These are phyloP conservation scores for Gavialis gangeticus DNA, from an alignment of 2,113 vertebrate species.

Conservation along the genomic window DNA sequence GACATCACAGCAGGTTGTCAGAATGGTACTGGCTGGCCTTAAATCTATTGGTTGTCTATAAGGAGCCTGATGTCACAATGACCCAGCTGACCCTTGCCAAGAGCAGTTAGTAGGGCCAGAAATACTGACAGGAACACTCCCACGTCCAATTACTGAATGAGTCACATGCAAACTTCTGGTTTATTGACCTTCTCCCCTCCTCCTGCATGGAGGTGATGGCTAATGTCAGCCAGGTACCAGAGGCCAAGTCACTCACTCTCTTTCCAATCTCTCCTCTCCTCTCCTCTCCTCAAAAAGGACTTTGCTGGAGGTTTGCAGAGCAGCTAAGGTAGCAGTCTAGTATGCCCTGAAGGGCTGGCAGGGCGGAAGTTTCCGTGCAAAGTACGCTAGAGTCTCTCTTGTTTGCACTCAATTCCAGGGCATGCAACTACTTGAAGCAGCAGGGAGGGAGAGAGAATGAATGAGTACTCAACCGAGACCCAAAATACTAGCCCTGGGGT, in stretches of 20 bases:
- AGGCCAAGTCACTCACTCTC: not conserved
- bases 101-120: accelerated
- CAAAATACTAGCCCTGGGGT: not conserved
- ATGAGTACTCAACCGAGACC: not conserved
- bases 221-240: accelerated
- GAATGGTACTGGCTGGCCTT: not conserved
- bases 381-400: accelerated
- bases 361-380: not conserved
- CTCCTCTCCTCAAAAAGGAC: not conserved
- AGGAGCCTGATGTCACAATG: not conserved
- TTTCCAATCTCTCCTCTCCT: not conserved
- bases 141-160: slow-evolving; percentile 21
- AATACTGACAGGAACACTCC: slow-evolving; percentile 42
- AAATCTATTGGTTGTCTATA: slow-evolving; percentile 30
- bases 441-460: not conserved
- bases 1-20: not conserved
- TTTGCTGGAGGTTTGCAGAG: not conserved
- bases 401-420: not conserved
- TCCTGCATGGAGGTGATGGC: not conserved
- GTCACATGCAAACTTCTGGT: not conserved
- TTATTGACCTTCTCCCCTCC: not conserved
- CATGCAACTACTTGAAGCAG: not conserved
- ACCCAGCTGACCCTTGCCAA: not conserved
- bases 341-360: not conserved
- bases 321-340: not conserved